Percentiles rank a stretch among this genome's conserved stretches.
phyloP scores from a whole-genome alignment of 2,113 vertebrate genomes.

The Engraulis encrasicolus region DNA sequence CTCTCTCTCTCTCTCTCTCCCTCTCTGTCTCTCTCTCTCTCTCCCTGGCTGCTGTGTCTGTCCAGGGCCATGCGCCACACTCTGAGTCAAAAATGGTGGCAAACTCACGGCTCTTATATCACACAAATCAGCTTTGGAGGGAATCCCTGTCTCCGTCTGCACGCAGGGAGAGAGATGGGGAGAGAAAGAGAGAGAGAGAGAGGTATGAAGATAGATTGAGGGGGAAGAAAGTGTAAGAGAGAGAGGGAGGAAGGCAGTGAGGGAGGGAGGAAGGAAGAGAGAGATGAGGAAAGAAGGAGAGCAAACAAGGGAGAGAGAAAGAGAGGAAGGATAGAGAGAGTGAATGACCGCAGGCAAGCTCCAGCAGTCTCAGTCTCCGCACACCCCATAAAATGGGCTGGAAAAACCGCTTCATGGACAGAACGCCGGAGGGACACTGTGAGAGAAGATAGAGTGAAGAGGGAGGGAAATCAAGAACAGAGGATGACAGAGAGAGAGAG shows the following conservation, averaged over 20 bases:
- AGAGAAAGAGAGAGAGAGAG: slow-evolving; percentile 11
- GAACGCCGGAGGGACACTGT: slow-evolving; percentile 34
- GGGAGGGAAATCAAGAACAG: too few species aligned
- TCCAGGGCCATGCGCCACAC: slow-evolving; percentile 8
- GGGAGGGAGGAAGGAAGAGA: neutral
- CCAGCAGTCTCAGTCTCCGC: slow-evolving; percentile 38
- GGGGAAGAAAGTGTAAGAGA: neutral
- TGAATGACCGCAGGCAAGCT: neutral
- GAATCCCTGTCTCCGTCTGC: neutral
- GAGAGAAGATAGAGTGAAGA: too few species aligned
- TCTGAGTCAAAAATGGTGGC: slow-evolving; percentile 50
- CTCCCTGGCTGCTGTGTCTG: too few species aligned
- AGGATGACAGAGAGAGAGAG: neutral
- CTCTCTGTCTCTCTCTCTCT: too few species aligned
- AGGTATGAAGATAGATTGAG: neutral
- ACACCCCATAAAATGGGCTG: slow-evolving; percentile 68
- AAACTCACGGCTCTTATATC: neutral
- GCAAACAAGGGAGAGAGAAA: neutral
- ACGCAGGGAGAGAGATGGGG: neutral
- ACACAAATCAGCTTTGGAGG: slow-evolving; percentile 33
- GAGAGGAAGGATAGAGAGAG: neutral
- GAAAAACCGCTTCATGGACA: slow-evolving; percentile 68
- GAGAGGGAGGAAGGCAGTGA: neutral
- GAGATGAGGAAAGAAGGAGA: neutral
- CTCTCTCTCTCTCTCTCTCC: too few species aligned